Base-by-base conservation (phyloP, 2,113 vertebrate species). In the Spheniscus mendiculus region DNA sequence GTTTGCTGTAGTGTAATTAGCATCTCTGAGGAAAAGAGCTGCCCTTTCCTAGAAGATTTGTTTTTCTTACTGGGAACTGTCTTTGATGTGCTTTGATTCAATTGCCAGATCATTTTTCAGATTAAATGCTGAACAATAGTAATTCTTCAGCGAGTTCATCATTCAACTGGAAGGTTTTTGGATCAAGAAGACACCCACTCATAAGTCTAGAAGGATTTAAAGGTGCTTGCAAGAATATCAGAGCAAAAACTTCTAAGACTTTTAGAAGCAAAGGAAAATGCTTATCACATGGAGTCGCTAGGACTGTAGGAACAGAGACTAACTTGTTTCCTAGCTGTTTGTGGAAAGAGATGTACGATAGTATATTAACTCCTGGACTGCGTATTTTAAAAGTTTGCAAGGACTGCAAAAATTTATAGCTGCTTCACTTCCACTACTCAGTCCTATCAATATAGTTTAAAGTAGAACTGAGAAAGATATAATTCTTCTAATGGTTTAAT, bases 401-500 rank as follows among this genome's bases (percentile, higher is more conserved):
- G 49, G 53, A 73, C 11, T 66, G 38, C 38, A 83, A 74, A 94
- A 88, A 90, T 93, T 87, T 88, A 93, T 52, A 86, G 50, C 62
- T 56, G 20, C 59, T 83, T 92, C 72, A 59, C 69, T 93, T 94
- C 42, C 59, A 86, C 74, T 86, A 30, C 19, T 70, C 59, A 36
- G 29, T 86, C 69, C 74, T 88, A 95, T 94, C 82, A 78, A 85
- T 90, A 94, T n/a, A 80, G 87, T 66, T 96, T 85, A 94, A 96
- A 90, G 63, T 50, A 90, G 61, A 77, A 49, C 62, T 95, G 89
- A 94, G 78, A 86, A 96, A 91, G 66, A 74, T 55, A 78, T 77
- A 86, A 94, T 95, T 91, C 62, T 94, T 88, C 87, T 94, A 95
- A 96, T 93, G 55, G 55, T 91, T 97, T 97, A 96, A 94, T 96